These are phyloP conservation scores for Cyclophora albipunctata DNA, from an alignment of 2,888 invertebrate species.

Conservation along the genomic window DNA sequence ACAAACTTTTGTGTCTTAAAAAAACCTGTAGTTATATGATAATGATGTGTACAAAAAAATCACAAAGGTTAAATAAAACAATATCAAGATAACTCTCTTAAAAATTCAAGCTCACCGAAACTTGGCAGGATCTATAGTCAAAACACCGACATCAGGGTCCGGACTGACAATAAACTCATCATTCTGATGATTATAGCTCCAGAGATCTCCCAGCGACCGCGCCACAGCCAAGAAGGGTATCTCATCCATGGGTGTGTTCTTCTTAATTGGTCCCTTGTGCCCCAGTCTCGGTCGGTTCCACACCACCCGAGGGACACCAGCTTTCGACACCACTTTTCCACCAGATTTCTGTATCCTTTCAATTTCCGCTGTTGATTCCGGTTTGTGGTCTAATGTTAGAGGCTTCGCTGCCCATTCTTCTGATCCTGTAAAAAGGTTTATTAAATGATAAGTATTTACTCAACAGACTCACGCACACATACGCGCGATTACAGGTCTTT, in stretches of 20 bases:
- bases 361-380: conserved; percentile 89
- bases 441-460: not conserved
- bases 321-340: conserved; percentile 82
- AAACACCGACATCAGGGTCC: conserved; percentile 94
- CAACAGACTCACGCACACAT: not conserved
- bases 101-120: conserved; percentile 63
- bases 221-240: conserved; percentile 98
- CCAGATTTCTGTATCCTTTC: conserved; percentile 87
- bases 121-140: conserved; percentile 85
- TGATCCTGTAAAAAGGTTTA: conserved; percentile 51
- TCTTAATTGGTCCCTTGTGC: conserved; percentile 86
- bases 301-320: conserved; percentile 95
- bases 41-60: no score
- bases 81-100: no score
- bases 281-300: conserved; percentile 95
- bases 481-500: not conserved
- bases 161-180: conserved; percentile 98
- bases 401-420: conserved; percentile 86
- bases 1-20: no score
- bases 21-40: no score
- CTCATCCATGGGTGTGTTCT: conserved; percentile 93
- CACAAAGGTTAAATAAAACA: no score
- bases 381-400: conserved; percentile 95
- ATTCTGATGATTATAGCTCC: conserved; percentile 95
- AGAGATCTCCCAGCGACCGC: conserved; percentile 95